Evolutionary conservation across 2,797 vertebrate species (phyloP), one percentile per base, ranked within the genome.

Genomic region (Oreonectes daqikongensis): DNA sequence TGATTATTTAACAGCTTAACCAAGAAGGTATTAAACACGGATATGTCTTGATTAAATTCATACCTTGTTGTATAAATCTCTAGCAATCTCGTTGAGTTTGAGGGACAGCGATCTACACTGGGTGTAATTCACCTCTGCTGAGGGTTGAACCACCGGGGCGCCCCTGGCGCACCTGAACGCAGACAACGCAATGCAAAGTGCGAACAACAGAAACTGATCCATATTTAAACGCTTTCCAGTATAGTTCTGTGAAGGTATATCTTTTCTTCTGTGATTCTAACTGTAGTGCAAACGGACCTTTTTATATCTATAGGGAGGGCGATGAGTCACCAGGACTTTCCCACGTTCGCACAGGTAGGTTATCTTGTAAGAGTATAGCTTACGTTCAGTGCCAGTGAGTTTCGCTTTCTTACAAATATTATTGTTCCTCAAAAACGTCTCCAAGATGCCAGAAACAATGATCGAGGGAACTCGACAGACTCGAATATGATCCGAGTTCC

Each of bases 21-120:
- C 12, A 4, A 44, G 48, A 10, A 4, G 9, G 5, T 48, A 4
- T 30, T 48, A 44, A 22, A 17, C 17, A 30, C 11, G 24, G 15
- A 53, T 52, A 42, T 2, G 5, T 18, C 35, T 24, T 30, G 0
- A 2, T 52, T 24, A 22, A 57, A 10, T 7, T 17, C 82, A 9
- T 20, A 84, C 82, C 80, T 53, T 17, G 4, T 14, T 8, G 18
- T 84, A 65, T 18, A 84, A 38, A 12, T 18, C 17, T 68, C 74
- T 70, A 1, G 82, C 82, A 18, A 46, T 26, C 8, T 64, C n/a
- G 2, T 65, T 81, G 12, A 84, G 82, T 2, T 52, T 26, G 3
- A 79, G 0, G 1, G 55, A 44, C 0, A 82, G 48, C 0, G 0
- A 11, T 12, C 9, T 82, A 8, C 66, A 48, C 15, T 55, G 18